phyloP scores from a whole-genome alignment of 35 echinoderm and acorn worm genomes.

The Holothuria glaberrima region DNA sequence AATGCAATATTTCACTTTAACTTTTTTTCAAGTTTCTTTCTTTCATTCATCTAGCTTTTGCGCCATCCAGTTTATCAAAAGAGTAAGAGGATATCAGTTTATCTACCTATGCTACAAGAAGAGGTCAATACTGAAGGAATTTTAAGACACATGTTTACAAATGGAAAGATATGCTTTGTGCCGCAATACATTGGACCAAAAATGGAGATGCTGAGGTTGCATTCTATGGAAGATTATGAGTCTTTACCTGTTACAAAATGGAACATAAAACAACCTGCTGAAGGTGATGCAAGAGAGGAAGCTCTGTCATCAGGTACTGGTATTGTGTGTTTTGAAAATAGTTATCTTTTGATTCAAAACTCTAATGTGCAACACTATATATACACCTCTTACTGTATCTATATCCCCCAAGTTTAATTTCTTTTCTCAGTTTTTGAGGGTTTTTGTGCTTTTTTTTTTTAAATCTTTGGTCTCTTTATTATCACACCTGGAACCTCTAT shows the following conservation, averaged over 20 bases:
- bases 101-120: constrained; percentile 80
- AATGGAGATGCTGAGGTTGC: constrained; percentile 92
- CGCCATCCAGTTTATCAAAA: constrained; percentile 79
- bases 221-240: constrained; percentile 95
- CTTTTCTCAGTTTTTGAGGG: too few species aligned
- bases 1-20: too few species aligned
- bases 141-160: constrained; percentile 78
- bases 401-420: too few species aligned
- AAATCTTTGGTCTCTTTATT: too few species aligned
- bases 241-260: constrained; percentile 93
- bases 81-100: constrained; percentile 90
- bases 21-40: too few species aligned
- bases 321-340: too few species aligned
- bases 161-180: constrained; percentile 81
- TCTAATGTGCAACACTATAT: too few species aligned
- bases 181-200: constrained; percentile 97
- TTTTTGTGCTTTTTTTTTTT: too few species aligned
- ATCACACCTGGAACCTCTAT: too few species aligned
- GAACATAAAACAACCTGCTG: constrained; percentile 97
- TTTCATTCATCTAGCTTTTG: constrained; percentile 63
- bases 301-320: constrained; percentile 87
- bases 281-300: constrained; percentile 88
- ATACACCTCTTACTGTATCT: neutral
- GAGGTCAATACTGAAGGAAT: constrained; percentile 89
- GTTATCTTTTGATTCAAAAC: too few species aligned